A percentile compares a stretch with the other conserved stretches of the same genome.
phyloP scores from a whole-genome alignment of 2,888 invertebrate species.

The Parapristionchus giblindavisi region DNA sequence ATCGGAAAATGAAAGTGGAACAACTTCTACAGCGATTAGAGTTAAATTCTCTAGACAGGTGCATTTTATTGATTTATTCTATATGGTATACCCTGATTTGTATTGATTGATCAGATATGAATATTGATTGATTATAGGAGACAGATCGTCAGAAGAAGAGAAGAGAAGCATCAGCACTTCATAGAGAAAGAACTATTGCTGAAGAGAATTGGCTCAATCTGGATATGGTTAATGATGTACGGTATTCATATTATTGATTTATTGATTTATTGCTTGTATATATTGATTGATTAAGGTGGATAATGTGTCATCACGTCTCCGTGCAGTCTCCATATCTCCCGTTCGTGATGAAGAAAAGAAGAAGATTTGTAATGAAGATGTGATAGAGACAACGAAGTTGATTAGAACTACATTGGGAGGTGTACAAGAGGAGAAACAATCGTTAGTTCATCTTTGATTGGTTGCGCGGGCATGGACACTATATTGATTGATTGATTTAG shows the following conservation, averaged over 20 bases:
- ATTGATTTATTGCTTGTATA: not conserved
- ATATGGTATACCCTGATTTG: too few relatives aligned
- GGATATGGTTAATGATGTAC: constrained; percentile 18
- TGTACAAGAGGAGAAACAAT: constrained; percentile 1
- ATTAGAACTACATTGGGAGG: constrained; percentile 18
- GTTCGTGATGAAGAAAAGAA: constrained; percentile 1
- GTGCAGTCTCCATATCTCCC: constrained; percentile 29
- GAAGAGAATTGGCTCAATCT: constrained; percentile 30
- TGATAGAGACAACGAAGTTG: constrained; percentile 17
- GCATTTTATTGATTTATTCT: not conserved
- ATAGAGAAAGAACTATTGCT: constrained; percentile 36
- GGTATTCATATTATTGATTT: not conserved
- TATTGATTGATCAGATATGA: too few relatives aligned
- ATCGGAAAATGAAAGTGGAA: constrained; percentile 27
- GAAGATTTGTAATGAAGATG: not conserved
- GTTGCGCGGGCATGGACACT: not conserved
- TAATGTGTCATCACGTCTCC: constrained; percentile 8
- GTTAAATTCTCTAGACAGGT: constrained; percentile 39
- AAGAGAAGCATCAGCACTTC: constrained; percentile 33
- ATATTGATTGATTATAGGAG: not conserved
- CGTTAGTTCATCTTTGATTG: too few relatives aligned
- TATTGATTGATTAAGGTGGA: not conserved
- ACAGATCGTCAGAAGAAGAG: constrained; percentile 39
- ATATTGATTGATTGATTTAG: not conserved
- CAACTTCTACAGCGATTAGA: constrained; percentile 20